These are phyloP conservation scores for Drosophila baimaii DNA, from an alignment of 1,140 invertebrate genomes.

Conservation along the genomic window DNA sequence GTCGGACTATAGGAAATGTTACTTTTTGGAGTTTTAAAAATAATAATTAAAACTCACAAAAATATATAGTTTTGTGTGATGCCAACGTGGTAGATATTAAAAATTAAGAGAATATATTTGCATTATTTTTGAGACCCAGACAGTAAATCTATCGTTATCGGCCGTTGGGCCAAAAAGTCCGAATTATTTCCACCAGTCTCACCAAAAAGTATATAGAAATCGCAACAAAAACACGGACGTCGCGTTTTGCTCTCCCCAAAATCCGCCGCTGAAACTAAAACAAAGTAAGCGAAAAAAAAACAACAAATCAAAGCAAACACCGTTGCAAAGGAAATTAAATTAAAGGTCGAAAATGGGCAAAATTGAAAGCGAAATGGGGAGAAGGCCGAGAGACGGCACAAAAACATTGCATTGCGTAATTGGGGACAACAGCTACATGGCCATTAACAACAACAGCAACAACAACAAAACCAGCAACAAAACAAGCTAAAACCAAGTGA, in stretches of 20 bases:
- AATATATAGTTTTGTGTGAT: neutral
- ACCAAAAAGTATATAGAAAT: neutral
- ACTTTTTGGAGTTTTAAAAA: too few relatives aligned
- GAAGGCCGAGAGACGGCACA: conserved; percentile 37
- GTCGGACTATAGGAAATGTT: too few relatives aligned
- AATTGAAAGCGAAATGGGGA: neutral
- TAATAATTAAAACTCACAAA: too few relatives aligned
- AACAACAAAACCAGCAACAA: conserved; percentile 42
- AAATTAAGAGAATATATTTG: neutral
- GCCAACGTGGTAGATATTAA: neutral
- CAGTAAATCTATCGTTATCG: conserved; percentile 6
- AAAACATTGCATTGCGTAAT: conserved; percentile 76
- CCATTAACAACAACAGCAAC: conserved; percentile 43
- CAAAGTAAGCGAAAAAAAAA: conserved; percentile 67
- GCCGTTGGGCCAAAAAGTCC: conserved; percentile 3
- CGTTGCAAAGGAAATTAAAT: conserved; percentile 2
- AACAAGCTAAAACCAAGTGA: conserved; percentile 43
- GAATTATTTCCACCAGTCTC: conserved; percentile 37
- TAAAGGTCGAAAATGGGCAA: conserved; percentile 24
- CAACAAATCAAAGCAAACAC: conserved; percentile 19
- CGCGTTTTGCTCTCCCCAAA: conserved; percentile 17
- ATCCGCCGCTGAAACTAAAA: conserved; percentile 27
- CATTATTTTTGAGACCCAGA: neutral
- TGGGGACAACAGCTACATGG: conserved; percentile 34
- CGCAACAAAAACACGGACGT: conserved; percentile 59